Percentiles rank a stretch among this genome's conserved stretches.
These are phyloP conservation scores for Agonopterix heracliana DNA, from an alignment of 2,888 invertebrate genomes.

Conservation along the genomic window DNA sequence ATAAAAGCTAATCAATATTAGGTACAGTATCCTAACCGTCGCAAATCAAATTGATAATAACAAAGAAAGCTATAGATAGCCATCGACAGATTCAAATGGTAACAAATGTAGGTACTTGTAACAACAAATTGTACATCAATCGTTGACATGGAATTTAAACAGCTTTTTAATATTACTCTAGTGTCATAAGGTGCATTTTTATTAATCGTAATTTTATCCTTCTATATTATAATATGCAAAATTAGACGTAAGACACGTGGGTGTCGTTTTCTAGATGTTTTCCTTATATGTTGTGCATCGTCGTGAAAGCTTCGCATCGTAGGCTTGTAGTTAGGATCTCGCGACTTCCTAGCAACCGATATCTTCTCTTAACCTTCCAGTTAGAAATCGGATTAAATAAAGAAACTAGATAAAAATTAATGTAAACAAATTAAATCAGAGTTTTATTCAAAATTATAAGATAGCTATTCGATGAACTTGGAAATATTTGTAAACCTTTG, in stretches of 20 bases:
- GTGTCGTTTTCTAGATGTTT: constrained; percentile 67
- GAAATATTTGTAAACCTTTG: background rate
- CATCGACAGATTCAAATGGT: too few species aligned
- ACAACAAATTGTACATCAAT: constrained; percentile 22
- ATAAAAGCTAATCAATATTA: constrained; percentile 35
- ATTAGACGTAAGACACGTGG: constrained; percentile 57
- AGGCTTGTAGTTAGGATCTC: constrained; percentile 70
- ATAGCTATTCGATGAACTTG: constrained; percentile 28
- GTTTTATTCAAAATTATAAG: constrained; percentile 41
- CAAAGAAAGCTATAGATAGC: constrained; percentile 25
- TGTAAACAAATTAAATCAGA: constrained; percentile 49
- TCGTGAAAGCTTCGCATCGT: constrained; percentile 65
- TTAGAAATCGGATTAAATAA: constrained; percentile 53
- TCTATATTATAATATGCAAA: constrained; percentile 53
- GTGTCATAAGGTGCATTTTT: constrained; percentile 65
- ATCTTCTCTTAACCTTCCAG: constrained; percentile 69
- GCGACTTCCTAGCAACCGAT: constrained; percentile 70
- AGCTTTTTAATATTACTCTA: constrained; percentile 58
- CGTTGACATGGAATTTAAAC: constrained; percentile 40
- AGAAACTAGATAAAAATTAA: constrained; percentile 47
- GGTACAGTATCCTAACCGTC: constrained; percentile 22
- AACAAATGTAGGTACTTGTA: background rate
- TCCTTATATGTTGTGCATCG: constrained; percentile 66
- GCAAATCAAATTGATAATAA: constrained; percentile 21
- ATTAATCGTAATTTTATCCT: constrained; percentile 67